Conservation (phyloP, 1,140 invertebrate species). For the Dreissena polymorpha region DNA sequence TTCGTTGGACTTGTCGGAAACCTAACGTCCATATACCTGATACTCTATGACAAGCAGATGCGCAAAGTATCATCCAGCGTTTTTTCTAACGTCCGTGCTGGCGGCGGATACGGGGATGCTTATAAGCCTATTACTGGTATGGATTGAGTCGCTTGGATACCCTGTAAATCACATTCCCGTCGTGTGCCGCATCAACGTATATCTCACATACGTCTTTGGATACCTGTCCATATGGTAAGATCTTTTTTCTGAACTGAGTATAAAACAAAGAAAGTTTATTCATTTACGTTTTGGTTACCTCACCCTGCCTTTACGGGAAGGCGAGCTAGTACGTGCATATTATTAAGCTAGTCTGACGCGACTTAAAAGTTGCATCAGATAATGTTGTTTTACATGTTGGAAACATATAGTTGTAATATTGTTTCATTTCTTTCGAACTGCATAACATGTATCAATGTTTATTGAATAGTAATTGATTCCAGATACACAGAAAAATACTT, state of each 20-base stretch:
- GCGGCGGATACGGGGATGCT: conserved; percentile 62
- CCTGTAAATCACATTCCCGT: conserved; percentile 53
- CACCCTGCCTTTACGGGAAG: background rate
- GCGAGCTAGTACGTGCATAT: too few species aligned
- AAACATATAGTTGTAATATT: too few species aligned
- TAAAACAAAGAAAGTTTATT: background rate
- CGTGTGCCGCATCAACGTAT: conserved; percentile 86
- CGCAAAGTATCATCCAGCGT: conserved; percentile 61
- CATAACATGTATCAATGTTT: too few species aligned
- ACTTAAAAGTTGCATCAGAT: too few species aligned
- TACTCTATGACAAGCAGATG: conserved; percentile 54
- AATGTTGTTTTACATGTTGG: too few species aligned
- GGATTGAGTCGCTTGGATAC: conserved; percentile 61
- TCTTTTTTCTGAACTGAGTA: too few species aligned
- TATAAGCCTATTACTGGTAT: conserved; percentile 59
- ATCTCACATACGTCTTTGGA: conserved; percentile 85
- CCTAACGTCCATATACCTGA: conserved; percentile 53
- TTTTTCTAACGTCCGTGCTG: conserved; percentile 63
- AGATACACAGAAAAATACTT: too few species aligned
- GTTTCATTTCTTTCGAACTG: too few species aligned
- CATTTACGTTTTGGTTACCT: background rate
- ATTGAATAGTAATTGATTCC: too few species aligned
- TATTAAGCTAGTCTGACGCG: too few species aligned
- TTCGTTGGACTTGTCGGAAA: conserved; percentile 60
- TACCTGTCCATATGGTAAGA: conserved; percentile 87